Percentiles rank a stretch among this genome's conserved stretches.
Evolutionary conservation across 35 echinoderm and acorn worm species (phyloP).

Genomic region (Lytechinus pictus): DNA sequence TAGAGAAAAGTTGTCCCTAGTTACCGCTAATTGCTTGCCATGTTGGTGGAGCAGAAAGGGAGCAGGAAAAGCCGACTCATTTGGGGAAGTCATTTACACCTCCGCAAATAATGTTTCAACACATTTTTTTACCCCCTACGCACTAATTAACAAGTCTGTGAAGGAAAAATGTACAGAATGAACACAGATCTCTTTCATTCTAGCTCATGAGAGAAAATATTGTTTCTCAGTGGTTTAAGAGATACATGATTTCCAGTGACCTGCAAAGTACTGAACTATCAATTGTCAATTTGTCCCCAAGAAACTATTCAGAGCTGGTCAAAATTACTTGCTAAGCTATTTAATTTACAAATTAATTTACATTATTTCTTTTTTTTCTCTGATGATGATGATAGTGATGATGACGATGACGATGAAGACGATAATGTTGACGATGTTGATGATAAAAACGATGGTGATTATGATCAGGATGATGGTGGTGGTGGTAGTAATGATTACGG

Average conservation of each 20-base stretch:
- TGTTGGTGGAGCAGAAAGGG: background rate
- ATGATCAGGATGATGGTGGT: no score
- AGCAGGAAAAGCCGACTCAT: background rate
- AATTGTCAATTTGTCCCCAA: background rate
- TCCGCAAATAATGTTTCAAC: background rate
- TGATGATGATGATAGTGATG: no score
- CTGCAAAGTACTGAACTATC: background rate
- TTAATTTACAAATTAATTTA: no score
- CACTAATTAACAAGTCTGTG: background rate
- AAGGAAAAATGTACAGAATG: background rate
- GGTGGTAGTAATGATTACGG: no score
- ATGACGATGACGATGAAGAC: no score
- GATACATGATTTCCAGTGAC: background rate
- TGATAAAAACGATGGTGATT: no score
- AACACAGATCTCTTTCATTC: background rate
- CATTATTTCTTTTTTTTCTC: no score
- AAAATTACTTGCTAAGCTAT: no score
- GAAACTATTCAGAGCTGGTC: background rate
- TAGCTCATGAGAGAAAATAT: background rate
- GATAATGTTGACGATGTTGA: no score
- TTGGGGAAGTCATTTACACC: slow-evolving; percentile 17
- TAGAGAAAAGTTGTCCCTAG: background rate
- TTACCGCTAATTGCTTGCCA: background rate
- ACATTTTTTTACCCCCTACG: background rate
- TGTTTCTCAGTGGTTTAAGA: background rate